Evolutionary conservation across 2,888 invertebrate species (phyloP), one percentile per base, ranked within the genome.

Genomic region (Ophonus ardosiacus): DNA sequence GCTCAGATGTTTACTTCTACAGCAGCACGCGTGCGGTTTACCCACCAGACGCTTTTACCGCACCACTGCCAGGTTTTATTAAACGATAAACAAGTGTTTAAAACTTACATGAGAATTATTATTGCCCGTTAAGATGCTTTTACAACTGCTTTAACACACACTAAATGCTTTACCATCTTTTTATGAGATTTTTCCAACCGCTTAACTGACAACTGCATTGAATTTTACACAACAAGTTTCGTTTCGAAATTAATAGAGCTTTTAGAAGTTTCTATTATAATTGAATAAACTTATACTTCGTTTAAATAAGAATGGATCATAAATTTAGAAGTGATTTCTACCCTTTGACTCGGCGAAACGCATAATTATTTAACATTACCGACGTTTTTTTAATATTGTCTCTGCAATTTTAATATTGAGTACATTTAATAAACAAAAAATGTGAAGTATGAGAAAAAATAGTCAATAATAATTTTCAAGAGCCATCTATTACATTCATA

Each of bases 1-100:
- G 59, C 56, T 78, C 56, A 24, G 57, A 15, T 78, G 78, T 78
- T 78, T 78, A 74, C 74, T 71, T 56, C 17, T 40, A 43, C 43
- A 51, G 43, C 78, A 78, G 31, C 24, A 56, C 78, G 78, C 57
- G 57, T 57, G 78, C 80, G 40, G 31, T 79, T 31, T 24, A 18
- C 38, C 57, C 10, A 18, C 38, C 57, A 57, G 78, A 31, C 38
- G 59, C 38, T 61, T 17, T 38, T 61, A 78, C 57, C 21, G 56
- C 59, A 61, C 59, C n/a, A 15, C 57, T 78, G 17, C 40, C 38
- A 59, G 59, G 15, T 74, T 82, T 82, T 82, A 82, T 82, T 82
- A 82, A 82, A 82, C 82, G 71, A 82, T 82, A 82, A 82, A 82
- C 71, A 82, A 82, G 82, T 74, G 71, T 82, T 82, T 82, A 82